Evolutionary conservation across 2,888 invertebrate species (phyloP).

Genomic region (Lottia gigantea): DNA sequence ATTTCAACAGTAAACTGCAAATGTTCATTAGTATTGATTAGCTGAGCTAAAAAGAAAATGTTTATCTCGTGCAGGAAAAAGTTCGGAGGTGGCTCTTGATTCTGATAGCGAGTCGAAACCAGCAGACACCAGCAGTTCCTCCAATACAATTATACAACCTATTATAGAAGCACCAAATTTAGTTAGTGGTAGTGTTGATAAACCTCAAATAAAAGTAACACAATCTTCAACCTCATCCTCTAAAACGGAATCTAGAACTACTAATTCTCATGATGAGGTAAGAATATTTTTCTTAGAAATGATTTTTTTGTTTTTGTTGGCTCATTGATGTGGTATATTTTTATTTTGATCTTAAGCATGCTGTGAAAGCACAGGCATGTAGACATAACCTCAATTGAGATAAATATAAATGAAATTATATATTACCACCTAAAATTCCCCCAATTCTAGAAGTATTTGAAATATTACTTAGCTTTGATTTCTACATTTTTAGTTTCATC

Average conservation of each 20-base stretch:
- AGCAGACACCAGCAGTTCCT: slow-evolving; percentile 22
- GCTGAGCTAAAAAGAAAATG: too few relatives aligned
- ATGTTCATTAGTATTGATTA: too few relatives aligned
- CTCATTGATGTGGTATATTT: too few relatives aligned
- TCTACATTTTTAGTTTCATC: too few relatives aligned
- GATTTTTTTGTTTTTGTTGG: too few relatives aligned
- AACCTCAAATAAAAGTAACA: slow-evolving; percentile 46
- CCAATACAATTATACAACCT: slow-evolving; percentile 20
- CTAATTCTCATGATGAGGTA: slow-evolving; percentile 29
- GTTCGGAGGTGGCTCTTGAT: slow-evolving; percentile 55
- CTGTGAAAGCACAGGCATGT: background rate
- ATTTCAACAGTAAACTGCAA: too few relatives aligned
- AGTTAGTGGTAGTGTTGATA: slow-evolving; percentile 37
- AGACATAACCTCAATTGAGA: background rate
- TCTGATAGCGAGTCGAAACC: slow-evolving; percentile 45
- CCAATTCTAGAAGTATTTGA: too few relatives aligned
- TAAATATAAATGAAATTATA: too few relatives aligned
- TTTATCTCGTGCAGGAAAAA: slow-evolving; percentile 31
- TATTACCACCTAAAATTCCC: too few relatives aligned
- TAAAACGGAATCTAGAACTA: slow-evolving; percentile 29
- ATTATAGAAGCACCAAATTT: slow-evolving; percentile 28
- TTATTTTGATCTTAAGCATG: too few relatives aligned
- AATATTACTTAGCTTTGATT: too few relatives aligned
- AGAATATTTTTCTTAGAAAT: background rate
- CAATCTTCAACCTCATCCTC: slow-evolving; percentile 41